phyloP scores from a whole-genome alignment of 35 echinoderm and acorn worm genomes.

The Ptychodera flava region DNA sequence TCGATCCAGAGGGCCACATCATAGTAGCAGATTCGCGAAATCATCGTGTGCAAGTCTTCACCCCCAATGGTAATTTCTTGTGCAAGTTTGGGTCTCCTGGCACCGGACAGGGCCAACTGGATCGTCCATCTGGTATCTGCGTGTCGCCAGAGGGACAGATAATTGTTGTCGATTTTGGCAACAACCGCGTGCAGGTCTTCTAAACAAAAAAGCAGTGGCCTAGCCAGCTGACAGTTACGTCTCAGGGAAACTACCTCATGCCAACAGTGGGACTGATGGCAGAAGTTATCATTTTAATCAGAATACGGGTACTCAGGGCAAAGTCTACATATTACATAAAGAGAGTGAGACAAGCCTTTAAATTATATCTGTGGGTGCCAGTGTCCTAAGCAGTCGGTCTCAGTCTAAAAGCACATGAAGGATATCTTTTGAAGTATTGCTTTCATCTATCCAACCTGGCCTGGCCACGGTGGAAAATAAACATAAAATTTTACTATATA shows the following conservation, averaged over 20 bases:
- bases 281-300: not conserved
- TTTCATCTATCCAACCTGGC: not conserved
- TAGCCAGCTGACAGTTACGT: not conserved
- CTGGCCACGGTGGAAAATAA: not conserved
- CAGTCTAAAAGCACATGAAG: not conserved
- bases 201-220: constrained; percentile 20
- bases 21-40: constrained; percentile 97
- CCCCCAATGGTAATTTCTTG: constrained; percentile 91
- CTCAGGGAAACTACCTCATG: not conserved
- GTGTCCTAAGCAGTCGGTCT: not conserved
- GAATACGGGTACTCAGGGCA: not conserved
- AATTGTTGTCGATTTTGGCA: constrained; percentile 96
- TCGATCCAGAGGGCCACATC: constrained; percentile 97
- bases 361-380: not conserved
- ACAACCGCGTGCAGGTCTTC: constrained; percentile 95
- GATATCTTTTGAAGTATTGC: not conserved
- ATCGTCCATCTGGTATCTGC: constrained; percentile 92
- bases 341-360: not conserved
- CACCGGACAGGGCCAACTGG: constrained; percentile 62
- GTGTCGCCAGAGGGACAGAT: constrained; percentile 96
- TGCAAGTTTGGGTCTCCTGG: constrained; percentile 86
- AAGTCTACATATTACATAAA: not conserved
- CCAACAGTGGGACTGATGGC: not conserved
- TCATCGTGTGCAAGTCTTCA: constrained; percentile 96
- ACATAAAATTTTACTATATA: constrained; percentile 2